A percentile compares a stretch with the other conserved stretches of the same genome.
These are phyloP conservation scores for Diphyllodes magnificus DNA, from an alignment of 2,113 vertebrate genomes.

Conservation along the genomic window DNA sequence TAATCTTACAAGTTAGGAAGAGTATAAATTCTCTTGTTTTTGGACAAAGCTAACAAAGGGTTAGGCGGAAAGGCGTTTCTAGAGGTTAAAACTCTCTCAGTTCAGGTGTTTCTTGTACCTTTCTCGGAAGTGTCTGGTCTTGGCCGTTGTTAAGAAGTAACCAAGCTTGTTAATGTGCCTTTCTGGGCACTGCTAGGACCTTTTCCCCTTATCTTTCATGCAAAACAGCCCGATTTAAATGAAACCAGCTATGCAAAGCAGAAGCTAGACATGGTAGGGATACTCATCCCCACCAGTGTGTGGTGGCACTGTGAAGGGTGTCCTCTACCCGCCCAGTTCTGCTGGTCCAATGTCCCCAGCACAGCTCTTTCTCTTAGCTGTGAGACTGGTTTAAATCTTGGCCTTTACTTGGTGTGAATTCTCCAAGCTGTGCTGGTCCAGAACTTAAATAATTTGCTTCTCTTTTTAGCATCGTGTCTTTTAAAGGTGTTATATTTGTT, in stretches of 20 bases:
- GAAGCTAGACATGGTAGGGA: not conserved
- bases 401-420: not conserved
- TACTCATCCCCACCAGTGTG: rapidly evolving
- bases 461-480: slow-evolving; percentile 18
- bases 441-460: slow-evolving; percentile 29
- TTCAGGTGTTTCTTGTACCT: not conserved
- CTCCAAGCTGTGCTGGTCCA: not conserved
- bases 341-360: not conserved
- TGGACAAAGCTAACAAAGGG: not conserved
- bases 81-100: not conserved
- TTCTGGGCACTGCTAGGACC: not conserved
- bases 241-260: not conserved
- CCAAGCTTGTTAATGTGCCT: not conserved
- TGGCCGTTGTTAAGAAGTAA: not conserved
- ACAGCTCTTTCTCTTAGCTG: not conserved
- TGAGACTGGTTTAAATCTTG: not conserved
- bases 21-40: not conserved
- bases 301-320: not conserved
- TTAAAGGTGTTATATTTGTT: slow-evolving; percentile 38
- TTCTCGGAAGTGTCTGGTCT: not conserved
- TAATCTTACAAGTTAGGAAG: not conserved
- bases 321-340: not conserved
- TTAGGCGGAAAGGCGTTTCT: not conserved
- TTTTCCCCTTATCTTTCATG: not conserved
- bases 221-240: not conserved